Evolutionary conservation across 1,140 invertebrate species (phyloP).

Genomic region (Reticulitermes speratus): DNA sequence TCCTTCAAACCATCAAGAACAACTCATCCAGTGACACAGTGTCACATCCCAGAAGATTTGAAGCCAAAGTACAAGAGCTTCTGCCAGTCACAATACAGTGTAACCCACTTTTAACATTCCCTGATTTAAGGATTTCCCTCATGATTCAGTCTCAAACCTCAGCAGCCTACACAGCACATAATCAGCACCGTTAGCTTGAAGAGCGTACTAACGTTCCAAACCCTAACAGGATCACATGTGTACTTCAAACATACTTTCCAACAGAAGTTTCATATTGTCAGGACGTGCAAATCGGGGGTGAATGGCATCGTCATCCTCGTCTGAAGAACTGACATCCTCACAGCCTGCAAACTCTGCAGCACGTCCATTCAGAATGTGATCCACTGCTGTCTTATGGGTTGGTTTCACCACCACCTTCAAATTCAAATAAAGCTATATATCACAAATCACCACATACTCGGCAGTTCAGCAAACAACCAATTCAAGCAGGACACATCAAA

Average conservation of each 20-base stretch:
- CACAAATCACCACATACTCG: background rate
- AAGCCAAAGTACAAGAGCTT: no score
- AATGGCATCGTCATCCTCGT: constrained; percentile 54
- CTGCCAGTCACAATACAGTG: no score
- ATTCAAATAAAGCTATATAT: background rate
- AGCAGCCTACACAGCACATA: no score
- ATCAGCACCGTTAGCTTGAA: no score
- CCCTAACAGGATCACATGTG: background rate
- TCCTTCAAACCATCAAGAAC: no score
- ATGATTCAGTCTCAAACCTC: no score
- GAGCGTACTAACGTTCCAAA: background rate
- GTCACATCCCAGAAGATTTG: no score
- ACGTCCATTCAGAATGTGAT: constrained; percentile 71
- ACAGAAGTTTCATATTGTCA: constrained; percentile 65
- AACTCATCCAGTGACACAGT: no score
- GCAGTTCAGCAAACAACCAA: background rate
- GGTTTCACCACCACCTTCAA: constrained; percentile 27
- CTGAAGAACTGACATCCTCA: constrained; percentile 71
- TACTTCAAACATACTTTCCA: constrained; percentile 59
- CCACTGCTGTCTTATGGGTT: constrained; percentile 41
- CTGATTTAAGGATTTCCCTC: no score
- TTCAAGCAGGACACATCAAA: background rate
- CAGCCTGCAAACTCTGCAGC: constrained; percentile 75
- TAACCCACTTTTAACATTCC: no score
- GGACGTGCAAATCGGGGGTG: constrained; percentile 62